These are phyloP conservation scores for Podilymbus podiceps DNA, from an alignment of 2,113 vertebrate species.

Conservation along the genomic window DNA sequence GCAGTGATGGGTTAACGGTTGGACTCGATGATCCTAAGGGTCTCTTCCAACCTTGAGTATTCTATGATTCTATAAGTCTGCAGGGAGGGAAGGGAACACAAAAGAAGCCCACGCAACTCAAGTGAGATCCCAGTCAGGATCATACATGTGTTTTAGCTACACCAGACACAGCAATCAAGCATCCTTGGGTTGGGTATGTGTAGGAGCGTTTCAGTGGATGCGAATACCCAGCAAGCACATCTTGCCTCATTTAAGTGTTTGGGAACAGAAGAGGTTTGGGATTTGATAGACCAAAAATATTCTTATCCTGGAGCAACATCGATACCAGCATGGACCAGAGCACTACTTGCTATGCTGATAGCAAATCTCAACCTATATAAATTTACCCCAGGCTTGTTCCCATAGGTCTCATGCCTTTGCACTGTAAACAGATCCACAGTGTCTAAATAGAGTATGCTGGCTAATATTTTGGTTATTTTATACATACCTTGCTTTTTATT, in stretches of 20 bases:
- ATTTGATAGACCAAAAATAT: neutral
- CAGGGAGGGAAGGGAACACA: neutral
- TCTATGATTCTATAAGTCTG: too few species aligned
- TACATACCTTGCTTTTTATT: neutral
- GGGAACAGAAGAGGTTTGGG: neutral
- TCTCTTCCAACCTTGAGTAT: too few species aligned
- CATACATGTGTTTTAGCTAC: accelerated
- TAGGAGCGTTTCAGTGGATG: neutral
- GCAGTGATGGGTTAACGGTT: too few species aligned
- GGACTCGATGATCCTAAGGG: too few species aligned
- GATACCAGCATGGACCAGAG: neutral
- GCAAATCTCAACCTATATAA: neutral
- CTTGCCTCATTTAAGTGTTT: neutral
- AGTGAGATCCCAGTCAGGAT: neutral
- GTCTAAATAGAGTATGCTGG: neutral
- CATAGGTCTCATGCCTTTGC: accelerated
- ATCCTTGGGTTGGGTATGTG: neutral
- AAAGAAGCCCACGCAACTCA: accelerated
- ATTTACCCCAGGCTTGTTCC: neutral
- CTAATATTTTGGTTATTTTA: neutral
- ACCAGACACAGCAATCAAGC: neutral
- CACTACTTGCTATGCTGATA: accelerated
- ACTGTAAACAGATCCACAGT: neutral
- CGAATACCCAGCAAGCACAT: neutral
- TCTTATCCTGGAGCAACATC: neutral